Percentiles rank a stretch among this genome's conserved stretches.
Conservation (phyloP, 2,797 vertebrate genomes). For the Coregonus sp. region DNA sequence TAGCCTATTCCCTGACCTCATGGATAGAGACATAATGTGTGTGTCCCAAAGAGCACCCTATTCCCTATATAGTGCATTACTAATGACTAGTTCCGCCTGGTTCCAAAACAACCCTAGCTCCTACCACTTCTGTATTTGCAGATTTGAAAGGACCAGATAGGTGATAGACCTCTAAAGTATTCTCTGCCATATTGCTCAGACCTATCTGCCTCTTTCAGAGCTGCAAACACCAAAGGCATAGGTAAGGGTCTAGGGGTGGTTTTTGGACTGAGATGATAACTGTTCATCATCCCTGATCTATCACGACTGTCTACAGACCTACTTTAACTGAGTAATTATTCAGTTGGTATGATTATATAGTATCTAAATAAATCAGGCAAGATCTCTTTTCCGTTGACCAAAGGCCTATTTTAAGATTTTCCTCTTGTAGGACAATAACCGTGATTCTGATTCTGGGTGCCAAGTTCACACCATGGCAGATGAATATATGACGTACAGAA, state of each 20-base stretch:
- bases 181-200: neutral
- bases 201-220: neutral
- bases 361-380: neutral
- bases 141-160: neutral
- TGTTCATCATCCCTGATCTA: neutral
- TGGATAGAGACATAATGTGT: too few species aligned
- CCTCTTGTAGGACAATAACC: too few species aligned
- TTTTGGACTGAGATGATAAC: neutral
- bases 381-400: neutral
- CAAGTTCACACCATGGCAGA: too few species aligned
- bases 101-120: neutral
- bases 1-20: too few species aligned
- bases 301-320: neutral
- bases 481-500: too few species aligned
- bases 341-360: neutral
- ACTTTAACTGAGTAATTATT: neutral
- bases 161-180: neutral
- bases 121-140: neutral
- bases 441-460: too few species aligned
- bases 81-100: neutral
- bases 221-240: neutral
- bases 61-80: neutral
- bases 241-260: neutral
- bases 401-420: neutral
- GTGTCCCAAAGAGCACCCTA: too few species aligned